These are phyloP conservation scores for Macaca mulatta DNA, from an alignment of 2,113 vertebrate genomes.

Conservation along the genomic window DNA sequence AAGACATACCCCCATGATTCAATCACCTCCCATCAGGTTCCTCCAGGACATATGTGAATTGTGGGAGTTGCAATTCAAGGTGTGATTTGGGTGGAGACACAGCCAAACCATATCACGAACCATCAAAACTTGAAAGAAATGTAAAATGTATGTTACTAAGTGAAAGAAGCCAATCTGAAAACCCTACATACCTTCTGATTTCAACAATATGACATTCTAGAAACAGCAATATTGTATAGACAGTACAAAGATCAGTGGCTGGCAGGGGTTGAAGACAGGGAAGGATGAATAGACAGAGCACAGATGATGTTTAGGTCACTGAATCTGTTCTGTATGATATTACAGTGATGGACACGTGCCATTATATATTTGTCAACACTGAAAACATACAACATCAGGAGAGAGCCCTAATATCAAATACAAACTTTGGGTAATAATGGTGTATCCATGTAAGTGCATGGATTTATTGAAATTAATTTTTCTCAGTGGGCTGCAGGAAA, in stretches of 20 bases:
- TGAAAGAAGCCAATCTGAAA: not conserved
- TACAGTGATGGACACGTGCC: fast-evolving
- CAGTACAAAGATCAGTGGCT: not conserved
- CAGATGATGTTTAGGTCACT: not conserved
- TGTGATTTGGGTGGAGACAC: too few species aligned
- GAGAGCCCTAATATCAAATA: not conserved
- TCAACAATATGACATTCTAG: not conserved
- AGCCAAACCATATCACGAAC: not conserved
- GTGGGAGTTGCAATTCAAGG: too few species aligned
- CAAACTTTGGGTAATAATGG: not conserved
- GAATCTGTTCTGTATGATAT: not conserved
- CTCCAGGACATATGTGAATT: too few species aligned
- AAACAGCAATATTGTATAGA: not conserved
- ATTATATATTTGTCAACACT: not conserved
- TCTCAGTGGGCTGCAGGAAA: not conserved
- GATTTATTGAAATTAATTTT: not conserved
- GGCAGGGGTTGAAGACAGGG: not conserved
- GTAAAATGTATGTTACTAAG: not conserved
- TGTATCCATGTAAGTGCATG: too few species aligned
- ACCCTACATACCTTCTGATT: not conserved
- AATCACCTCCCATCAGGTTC: too few species aligned
- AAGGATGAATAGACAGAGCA: too few species aligned
- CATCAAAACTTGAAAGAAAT: not conserved
- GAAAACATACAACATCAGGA: not conserved
- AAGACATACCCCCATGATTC: too few species aligned